Conservation (phyloP, 37 sponge, comb jelly and placozoan genomes). For the Aplysina aerophoba region DNA sequence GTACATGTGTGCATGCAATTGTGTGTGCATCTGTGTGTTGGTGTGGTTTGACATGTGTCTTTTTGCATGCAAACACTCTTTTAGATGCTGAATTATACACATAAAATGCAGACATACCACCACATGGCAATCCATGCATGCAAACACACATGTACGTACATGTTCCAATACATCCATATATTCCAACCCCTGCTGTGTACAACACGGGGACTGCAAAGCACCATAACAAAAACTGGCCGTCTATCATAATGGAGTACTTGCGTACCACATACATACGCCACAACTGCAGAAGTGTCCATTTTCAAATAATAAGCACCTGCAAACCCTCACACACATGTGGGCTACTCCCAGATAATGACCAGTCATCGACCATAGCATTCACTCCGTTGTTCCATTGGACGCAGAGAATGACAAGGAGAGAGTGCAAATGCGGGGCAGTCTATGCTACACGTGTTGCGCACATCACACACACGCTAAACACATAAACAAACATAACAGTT, state of each 20-base stretch:
- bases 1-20: neutral
- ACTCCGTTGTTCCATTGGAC: too few species aligned
- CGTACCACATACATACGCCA: too few species aligned
- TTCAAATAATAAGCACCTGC: too few species aligned
- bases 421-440: too few species aligned
- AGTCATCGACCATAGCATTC: too few species aligned
- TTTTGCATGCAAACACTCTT: neutral
- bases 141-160: neutral
- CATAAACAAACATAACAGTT: neutral
- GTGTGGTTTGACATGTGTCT: conserved; percentile 7
- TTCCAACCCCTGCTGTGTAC: neutral
- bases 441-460: neutral
- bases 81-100: neutral
- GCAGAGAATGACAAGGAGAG: too few species aligned
- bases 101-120: too few species aligned
- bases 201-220: neutral
- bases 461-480: neutral
- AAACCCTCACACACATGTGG: too few species aligned
- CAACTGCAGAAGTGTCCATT: too few species aligned
- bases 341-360: too few species aligned
- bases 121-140: too few species aligned
- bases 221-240: neutral
- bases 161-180: neutral
- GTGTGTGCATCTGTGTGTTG: conserved; percentile 33
- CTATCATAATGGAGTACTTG: neutral